Conservation (phyloP, 2,797 vertebrate genomes). For the Danio jaintianensis region DNA sequence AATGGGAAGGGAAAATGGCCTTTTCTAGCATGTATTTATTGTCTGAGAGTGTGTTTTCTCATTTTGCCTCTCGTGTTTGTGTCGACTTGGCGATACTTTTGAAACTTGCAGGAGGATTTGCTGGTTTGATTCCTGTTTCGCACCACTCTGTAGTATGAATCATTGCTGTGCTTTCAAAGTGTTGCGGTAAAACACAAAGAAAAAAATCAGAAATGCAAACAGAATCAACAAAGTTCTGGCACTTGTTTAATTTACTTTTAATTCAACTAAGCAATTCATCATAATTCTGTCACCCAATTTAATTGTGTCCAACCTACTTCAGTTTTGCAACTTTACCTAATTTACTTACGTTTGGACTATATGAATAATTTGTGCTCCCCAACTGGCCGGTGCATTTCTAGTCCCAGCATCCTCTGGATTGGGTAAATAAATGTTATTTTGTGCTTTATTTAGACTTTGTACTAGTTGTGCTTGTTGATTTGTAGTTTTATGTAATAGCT, state of each 20-base stretch:
- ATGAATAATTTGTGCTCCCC: background rate
- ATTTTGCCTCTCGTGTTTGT: constrained; percentile 43
- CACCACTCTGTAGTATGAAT: background rate
- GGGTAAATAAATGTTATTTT: background rate
- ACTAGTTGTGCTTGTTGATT: background rate
- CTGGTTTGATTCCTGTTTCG: constrained; percentile 7
- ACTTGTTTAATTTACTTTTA: background rate
- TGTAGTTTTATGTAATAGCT: background rate
- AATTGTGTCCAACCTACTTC: background rate
- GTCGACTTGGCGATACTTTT: constrained; percentile 61
- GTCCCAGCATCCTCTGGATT: background rate
- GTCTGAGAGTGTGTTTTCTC: constrained; percentile 51
- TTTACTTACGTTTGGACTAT: background rate
- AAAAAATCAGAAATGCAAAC: background rate
- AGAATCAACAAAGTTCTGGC: background rate
- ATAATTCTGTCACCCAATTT: background rate
- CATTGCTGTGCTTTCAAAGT: background rate
- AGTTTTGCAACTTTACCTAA: background rate
- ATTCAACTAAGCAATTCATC: background rate
- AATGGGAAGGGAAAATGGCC: constrained; percentile 36
- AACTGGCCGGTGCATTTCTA: background rate
- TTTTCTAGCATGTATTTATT: constrained; percentile 44
- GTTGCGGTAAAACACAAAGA: background rate
- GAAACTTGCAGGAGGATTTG: constrained; percentile 46
- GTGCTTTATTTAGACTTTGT: background rate